A percentile compares a stretch with the other conserved stretches of the same genome.
Conservation (phyloP, 2,888 invertebrate genomes). For the Polydrusus pterygomalis region DNA sequence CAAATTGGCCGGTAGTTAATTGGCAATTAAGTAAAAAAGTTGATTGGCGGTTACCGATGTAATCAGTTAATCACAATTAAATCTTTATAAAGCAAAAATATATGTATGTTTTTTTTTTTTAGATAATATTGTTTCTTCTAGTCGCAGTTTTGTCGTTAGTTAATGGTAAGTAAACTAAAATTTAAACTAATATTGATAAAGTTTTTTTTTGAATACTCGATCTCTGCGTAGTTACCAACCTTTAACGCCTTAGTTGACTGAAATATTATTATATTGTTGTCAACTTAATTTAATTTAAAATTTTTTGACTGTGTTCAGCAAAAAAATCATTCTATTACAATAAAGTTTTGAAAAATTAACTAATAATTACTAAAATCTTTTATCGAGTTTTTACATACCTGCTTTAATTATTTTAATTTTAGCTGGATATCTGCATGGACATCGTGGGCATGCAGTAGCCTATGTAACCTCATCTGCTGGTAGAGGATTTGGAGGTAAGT, state of each 20-base stretch:
- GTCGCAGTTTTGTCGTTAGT: not conserved
- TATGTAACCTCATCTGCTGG: conserved; percentile 27
- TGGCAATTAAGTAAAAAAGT: too few species aligned
- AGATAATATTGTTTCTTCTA: conserved; percentile 4
- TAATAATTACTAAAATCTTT: not conserved
- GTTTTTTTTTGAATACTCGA: too few species aligned
- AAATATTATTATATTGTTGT: too few species aligned
- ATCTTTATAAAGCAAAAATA: too few species aligned
- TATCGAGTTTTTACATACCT: not conserved
- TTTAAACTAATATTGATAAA: too few species aligned
- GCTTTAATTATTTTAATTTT: not conserved
- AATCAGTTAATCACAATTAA: too few species aligned
- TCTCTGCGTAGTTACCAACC: too few species aligned
- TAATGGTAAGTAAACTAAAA: conserved; percentile 9
- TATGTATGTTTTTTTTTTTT: not conserved
- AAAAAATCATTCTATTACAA: not conserved
- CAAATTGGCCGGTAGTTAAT: too few species aligned
- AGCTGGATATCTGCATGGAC: conserved; percentile 32
- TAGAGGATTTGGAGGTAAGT: conserved; percentile 43
- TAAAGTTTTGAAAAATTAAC: too few species aligned
- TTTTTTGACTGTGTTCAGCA: not conserved
- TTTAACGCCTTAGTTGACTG: too few species aligned
- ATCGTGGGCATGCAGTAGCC: conserved; percentile 26
- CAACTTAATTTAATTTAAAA: too few species aligned
- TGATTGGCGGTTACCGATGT: too few species aligned